These are phyloP conservation scores for Drosophila atroscutellata DNA, from an alignment of 2,888 invertebrate species.

Conservation along the genomic window DNA sequence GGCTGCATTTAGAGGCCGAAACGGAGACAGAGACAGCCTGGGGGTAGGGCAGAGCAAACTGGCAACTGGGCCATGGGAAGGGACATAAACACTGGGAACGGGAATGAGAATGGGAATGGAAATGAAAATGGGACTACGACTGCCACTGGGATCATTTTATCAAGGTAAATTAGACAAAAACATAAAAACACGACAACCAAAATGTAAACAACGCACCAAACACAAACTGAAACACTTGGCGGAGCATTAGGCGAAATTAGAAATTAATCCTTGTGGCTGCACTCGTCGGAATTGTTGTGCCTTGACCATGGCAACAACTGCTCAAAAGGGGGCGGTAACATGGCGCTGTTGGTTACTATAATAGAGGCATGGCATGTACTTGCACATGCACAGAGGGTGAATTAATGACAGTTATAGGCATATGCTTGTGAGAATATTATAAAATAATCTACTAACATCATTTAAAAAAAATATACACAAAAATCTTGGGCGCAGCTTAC, in stretches of 20 bases:
- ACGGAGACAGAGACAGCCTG: slow-evolving; percentile 49
- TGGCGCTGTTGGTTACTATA: slow-evolving; percentile 9
- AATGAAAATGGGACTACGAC: slow-evolving; percentile 18
- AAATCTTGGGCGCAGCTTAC: neutral
- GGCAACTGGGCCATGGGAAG: slow-evolving; percentile 60
- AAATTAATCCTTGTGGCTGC: slow-evolving; percentile 78
- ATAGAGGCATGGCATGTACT: slow-evolving; percentile 5
- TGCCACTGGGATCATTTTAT: slow-evolving; percentile 65
- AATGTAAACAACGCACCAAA: slow-evolving; percentile 61
- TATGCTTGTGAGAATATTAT: slow-evolving; percentile 17
- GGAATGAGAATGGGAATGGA: slow-evolving; percentile 14
- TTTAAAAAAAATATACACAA: neutral
- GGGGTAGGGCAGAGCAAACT: slow-evolving; percentile 63
- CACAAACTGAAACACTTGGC: slow-evolving; percentile 52
- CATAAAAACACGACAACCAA: slow-evolving; percentile 53
- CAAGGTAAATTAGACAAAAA: slow-evolving; percentile 81
- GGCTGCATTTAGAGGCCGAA: slow-evolving; percentile 48
- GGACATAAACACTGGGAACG: slow-evolving; percentile 48
- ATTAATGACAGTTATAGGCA: slow-evolving; percentile 8
- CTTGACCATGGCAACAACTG: slow-evolving; percentile 56
- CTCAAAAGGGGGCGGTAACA: slow-evolving; percentile 22
- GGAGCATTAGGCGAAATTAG: slow-evolving; percentile 76
- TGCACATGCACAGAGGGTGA: slow-evolving; percentile 5
- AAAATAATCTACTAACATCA: neutral
- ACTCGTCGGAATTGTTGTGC: slow-evolving; percentile 43